Evolutionary conservation across 2,113 vertebrate species (phyloP).

Genomic region (Xiphophorus couchianus): DNA sequence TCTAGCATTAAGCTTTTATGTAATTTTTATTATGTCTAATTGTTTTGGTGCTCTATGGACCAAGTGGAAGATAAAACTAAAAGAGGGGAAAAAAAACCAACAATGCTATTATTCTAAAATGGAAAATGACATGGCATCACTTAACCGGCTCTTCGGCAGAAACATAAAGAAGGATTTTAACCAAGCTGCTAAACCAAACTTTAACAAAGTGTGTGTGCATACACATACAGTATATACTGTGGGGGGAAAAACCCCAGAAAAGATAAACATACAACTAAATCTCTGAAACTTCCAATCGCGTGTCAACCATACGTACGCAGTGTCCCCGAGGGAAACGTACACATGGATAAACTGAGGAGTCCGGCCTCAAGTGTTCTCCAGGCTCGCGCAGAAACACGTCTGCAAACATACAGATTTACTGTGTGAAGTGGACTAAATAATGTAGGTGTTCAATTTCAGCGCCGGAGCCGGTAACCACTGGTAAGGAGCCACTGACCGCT

Average conservation of each 20-base stretch:
- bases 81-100: slow-evolving; percentile 27
- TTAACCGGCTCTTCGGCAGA: slow-evolving; percentile 26
- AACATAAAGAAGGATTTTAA: slow-evolving; percentile 12
- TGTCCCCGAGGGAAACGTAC: slow-evolving; percentile 6
- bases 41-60: slow-evolving; percentile 13
- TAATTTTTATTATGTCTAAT: slow-evolving; percentile 20
- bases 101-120: slow-evolving; percentile 42
- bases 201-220: slow-evolving; percentile 18
- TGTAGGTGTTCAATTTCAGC: slow-evolving; percentile 22
- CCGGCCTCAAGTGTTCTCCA: neutral
- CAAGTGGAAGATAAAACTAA: slow-evolving; percentile 40
- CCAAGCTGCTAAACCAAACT: slow-evolving; percentile 1
- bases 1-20: neutral
- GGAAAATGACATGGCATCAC: slow-evolving; percentile 58
- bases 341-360: slow-evolving; percentile 4
- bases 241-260: neutral
- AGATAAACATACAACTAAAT: slow-evolving; percentile 35
- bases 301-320: slow-evolving; percentile 7
- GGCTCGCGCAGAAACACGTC: slow-evolving; percentile 5
- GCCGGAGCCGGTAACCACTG: slow-evolving; percentile 29
- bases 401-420: slow-evolving; percentile 8
- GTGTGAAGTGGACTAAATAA: slow-evolving; percentile 38
- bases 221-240: neutral
- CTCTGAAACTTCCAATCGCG: neutral
- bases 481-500: slow-evolving; percentile 39